Percentiles rank a stretch among this genome's conserved stretches.
These are phyloP conservation scores for Sanderia malayensis DNA, from an alignment of 30 jellyfish, hydroid and myxozoan species.

Conservation along the genomic window DNA sequence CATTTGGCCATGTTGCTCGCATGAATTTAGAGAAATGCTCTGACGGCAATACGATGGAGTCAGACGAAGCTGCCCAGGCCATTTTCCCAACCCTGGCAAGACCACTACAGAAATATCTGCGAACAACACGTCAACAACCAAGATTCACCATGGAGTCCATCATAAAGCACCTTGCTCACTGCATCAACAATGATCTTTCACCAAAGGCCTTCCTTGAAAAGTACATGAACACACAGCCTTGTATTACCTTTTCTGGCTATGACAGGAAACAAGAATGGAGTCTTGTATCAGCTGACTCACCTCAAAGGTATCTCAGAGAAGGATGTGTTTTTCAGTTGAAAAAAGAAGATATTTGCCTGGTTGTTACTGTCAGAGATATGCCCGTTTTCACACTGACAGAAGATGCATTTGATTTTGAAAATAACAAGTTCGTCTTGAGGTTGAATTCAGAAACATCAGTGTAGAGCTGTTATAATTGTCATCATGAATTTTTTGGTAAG, in stretches of 20 bases:
- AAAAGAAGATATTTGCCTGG: conserved; percentile 67
- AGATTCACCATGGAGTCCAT: conserved; percentile 90
- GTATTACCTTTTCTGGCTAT: conserved; percentile 70
- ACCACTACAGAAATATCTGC: conserved; percentile 89
- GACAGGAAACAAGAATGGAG: conserved; percentile 85
- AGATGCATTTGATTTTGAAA: conserved; percentile 70
- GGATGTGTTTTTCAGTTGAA: conserved; percentile 81
- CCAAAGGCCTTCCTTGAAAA: conserved; percentile 95
- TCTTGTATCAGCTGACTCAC: conserved; percentile 72
- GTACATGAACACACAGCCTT: conserved; percentile 78
- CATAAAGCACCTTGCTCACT: conserved; percentile 91
- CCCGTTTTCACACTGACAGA: conserved; percentile 79
- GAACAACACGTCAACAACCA: conserved; percentile 98
- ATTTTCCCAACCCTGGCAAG: conserved; percentile 94
- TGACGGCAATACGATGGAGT: conserved; percentile 88
- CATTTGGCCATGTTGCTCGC: conserved; percentile 94
- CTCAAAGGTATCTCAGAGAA: conserved; percentile 73
- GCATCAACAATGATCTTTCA: conserved; percentile 84
- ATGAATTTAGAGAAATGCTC: conserved; percentile 68
- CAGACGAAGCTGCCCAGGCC: conserved; percentile 99
- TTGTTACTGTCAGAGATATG: conserved; percentile 78
- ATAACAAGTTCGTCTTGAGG: conserved; percentile 78
- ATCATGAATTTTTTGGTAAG: too few species aligned
- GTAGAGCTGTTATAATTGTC: conserved; percentile 25
- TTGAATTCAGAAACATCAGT: conserved; percentile 97